phyloP scores from a whole-genome alignment of 2,888 invertebrate genomes.

The Torymus auratus region DNA sequence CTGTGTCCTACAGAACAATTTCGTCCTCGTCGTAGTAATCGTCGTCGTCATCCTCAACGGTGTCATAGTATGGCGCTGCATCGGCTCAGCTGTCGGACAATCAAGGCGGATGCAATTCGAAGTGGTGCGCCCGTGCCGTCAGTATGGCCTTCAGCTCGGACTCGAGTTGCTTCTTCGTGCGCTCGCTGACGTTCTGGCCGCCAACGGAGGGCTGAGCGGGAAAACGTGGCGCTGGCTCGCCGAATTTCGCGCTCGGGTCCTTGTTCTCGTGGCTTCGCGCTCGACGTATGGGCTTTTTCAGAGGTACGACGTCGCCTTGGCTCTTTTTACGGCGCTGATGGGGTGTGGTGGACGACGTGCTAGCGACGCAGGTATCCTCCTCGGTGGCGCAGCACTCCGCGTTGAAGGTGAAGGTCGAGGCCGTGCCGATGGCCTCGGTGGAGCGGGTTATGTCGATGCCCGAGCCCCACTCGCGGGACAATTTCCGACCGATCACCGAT shows the following conservation, averaged over 20 bases:
- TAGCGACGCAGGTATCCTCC: not conserved
- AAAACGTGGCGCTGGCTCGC: conserved; percentile 68
- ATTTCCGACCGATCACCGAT: conserved; percentile 71
- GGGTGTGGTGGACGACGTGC: too few relatives aligned
- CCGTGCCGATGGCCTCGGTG: conserved; percentile 69
- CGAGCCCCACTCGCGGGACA: conserved; percentile 75
- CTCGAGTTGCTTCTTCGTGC: conserved; percentile 74
- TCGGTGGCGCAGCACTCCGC: conserved; percentile 27
- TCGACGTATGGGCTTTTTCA: conserved; percentile 71
- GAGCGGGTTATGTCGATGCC: conserved; percentile 72
- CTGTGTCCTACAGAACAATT: too few relatives aligned
- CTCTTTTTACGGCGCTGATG: conserved; percentile 60
- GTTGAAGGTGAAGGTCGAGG: conserved; percentile 63
- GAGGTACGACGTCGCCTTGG: conserved; percentile 62
- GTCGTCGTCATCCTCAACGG: not conserved
- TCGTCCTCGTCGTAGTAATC: too few relatives aligned
- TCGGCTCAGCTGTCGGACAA: conserved; percentile 58
- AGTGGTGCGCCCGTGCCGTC: conserved; percentile 74
- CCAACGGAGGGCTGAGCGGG: conserved; percentile 73
- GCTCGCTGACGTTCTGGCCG: conserved; percentile 73
- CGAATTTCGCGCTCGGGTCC: not conserved
- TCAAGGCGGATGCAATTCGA: conserved; percentile 76
- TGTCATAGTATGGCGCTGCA: not conserved
- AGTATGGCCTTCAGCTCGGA: conserved; percentile 75
- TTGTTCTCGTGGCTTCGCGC: conserved; percentile 74